Base-by-base conservation (phyloP, 1,140 invertebrate species). In the Eciton burchellii region DNA sequence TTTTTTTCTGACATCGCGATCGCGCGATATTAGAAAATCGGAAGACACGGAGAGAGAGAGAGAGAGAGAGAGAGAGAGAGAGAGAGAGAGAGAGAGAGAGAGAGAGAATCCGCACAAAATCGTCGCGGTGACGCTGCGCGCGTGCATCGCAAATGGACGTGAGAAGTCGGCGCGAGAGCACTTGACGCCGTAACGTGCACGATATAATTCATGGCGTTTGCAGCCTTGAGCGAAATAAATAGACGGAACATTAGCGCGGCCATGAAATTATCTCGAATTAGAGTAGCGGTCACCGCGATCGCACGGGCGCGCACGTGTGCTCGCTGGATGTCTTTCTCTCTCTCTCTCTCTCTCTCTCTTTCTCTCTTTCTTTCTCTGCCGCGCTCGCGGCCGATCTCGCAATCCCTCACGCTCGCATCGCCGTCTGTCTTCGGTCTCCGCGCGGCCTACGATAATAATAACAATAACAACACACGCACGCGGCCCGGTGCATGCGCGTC, bases 181-280 rank as follows among this genome's bases (percentile, higher is more conserved):
- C n/a, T n/a, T 54, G 41, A 66, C 47, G 24, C 29, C 52, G n/a
- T 68, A 43, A 29, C 24, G 49, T 35, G 29, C 56, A 24, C 63
- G 49, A 56, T 52, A 57, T 79, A 56, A 68, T 79, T 43, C 35
- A 56, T 49, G 49, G 9, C 12, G 26, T 26, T n/a, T 21, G 57
- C 35, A 77, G 21, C 74, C 74, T 79, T 79, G 74, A 79, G 35
- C 43, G 63, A 56, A 79, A 79, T 79, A 79, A 79, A 79, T 79
- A 68, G 74, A 79, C 52, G 74, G 68, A 79, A 79, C 74, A 56
- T 68, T 79, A 68, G 68, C 54, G 74, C 49, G 74, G 63, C 74
- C 74, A 79, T 79, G 74, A 79, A 79, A 79, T 68, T 52, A 79
- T 79, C 74, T 79, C 74, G 35, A 79, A 79, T 79, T 79, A 79